phyloP scores from a whole-genome alignment of 2,113 vertebrate genomes.

The Microcebus tavaratra region DNA sequence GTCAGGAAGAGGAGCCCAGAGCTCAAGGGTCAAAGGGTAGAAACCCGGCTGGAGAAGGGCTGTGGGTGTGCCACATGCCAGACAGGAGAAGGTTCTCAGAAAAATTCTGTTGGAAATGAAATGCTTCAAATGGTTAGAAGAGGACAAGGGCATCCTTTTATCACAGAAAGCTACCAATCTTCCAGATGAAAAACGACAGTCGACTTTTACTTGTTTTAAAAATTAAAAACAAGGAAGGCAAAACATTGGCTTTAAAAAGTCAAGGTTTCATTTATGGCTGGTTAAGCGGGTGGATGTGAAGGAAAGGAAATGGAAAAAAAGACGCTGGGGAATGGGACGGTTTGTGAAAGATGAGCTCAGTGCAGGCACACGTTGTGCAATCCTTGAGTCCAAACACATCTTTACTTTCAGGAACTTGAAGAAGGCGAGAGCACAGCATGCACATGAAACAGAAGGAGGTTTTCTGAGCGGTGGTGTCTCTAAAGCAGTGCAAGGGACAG shows the following conservation, averaged over 20 bases:
- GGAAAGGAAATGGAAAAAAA: background rate
- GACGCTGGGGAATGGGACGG: background rate
- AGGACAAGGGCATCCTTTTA: background rate
- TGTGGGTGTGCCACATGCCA: background rate
- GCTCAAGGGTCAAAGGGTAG: background rate
- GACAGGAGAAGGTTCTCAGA: background rate
- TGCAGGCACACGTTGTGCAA: rapidly evolving
- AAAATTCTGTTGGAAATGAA: background rate
- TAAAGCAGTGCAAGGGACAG: too few relatives aligned
- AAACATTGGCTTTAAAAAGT: background rate
- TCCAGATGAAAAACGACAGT: background rate
- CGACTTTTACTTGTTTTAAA: background rate
- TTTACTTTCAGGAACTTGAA: background rate
- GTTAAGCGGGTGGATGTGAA: background rate
- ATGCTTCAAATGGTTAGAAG: background rate
- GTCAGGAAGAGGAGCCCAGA: background rate
- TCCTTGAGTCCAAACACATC: background rate
- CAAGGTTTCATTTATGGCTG: background rate
- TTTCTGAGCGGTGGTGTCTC: rapidly evolving
- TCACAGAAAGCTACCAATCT: background rate
- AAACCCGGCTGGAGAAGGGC: background rate
- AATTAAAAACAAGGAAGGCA: background rate
- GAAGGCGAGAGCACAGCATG: rapidly evolving
- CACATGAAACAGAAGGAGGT: background rate
- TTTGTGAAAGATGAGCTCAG: background rate